Evolutionary conservation across 2,888 invertebrate species (phyloP), one percentile per base, ranked within the genome.

Genomic region (Odontocerum albicorne): DNA sequence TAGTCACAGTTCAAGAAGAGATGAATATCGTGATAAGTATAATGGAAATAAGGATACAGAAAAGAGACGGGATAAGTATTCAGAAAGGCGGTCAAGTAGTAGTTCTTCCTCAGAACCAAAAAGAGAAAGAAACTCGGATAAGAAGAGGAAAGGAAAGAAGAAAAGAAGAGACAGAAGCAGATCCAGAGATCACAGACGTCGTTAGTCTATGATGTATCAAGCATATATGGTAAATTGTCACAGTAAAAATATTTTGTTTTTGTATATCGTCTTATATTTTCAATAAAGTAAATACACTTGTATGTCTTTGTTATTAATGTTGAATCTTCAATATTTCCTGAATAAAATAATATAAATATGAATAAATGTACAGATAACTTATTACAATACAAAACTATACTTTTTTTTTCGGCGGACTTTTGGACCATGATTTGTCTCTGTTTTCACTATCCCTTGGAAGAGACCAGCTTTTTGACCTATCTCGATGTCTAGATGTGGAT

Each of bases 381-480:
- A 16, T 15, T 16, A 7, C 16, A 15, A 4, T 38, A 15, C 4
- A 15, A 4, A 4, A 13, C 10, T 17, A 19, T 21, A n/a, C 31
- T 13, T 45, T 45, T 17, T 45, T 35, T 31, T 12, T 36, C 2
- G 50, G 36, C 4, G 78, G 79, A 47, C 77, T 76, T 59, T 74
- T 77, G 0, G 83, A 81, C 82, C 83, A 82, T 0, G 80, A 80
- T 59, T 76, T 75, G 35, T 70, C 70, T 20, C 68, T 61, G 67
- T 75, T 63, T 53, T 73, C 13, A 10, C 36, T 19, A 7, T 79
- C 78, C 59, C 74, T 79, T 1, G 82, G 82, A 42, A 81, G 66
- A 0, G 85, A 85, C 83, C 85, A 84, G 12, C 84, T 84, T 61
- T 80, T 81, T 1, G 83, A 81, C 1, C 80, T 68, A 1, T 70